Conservation (phyloP, 2,113 vertebrate genomes). For the Coptodon bakossiorum region DNA sequence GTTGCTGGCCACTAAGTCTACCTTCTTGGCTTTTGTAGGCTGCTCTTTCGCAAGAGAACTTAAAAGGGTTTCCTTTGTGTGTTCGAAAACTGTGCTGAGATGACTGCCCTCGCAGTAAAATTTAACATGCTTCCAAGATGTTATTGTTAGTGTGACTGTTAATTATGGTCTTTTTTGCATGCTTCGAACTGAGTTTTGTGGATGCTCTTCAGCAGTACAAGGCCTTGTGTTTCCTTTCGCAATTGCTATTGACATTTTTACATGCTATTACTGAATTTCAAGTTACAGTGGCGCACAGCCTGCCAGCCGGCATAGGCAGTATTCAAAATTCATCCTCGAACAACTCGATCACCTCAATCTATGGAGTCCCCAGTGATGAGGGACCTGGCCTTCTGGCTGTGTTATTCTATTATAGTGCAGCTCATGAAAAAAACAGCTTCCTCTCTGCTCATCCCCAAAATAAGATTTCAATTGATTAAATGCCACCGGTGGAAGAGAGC, state of each 20-base stretch:
- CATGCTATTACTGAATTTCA: background rate
- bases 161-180: background rate
- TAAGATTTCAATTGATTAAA: constrained; percentile 75
- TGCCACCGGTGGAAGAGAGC: constrained; percentile 55
- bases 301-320: background rate
- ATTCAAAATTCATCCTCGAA: constrained; percentile 47
- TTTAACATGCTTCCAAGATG: background rate
- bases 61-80: background rate
- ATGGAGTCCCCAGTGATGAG: constrained; percentile 42
- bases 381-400: constrained; percentile 46
- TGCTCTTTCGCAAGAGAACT: background rate
- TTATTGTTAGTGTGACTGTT: background rate
- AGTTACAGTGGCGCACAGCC: background rate
- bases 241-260: constrained; percentile 19
- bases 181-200: fast-evolving
- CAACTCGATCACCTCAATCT: constrained; percentile 56
- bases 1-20: background rate
- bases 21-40: background rate
- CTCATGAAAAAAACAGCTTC: constrained; percentile 68
- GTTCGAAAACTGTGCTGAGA: background rate
- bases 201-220: background rate
- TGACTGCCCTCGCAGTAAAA: background rate
- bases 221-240: background rate
- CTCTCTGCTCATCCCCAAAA: constrained; percentile 61
- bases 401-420: constrained; percentile 58